Evolutionary conservation across 1,140 invertebrate species (phyloP), one percentile per base, ranked within the genome.

Genomic region (Ceratina australensis): DNA sequence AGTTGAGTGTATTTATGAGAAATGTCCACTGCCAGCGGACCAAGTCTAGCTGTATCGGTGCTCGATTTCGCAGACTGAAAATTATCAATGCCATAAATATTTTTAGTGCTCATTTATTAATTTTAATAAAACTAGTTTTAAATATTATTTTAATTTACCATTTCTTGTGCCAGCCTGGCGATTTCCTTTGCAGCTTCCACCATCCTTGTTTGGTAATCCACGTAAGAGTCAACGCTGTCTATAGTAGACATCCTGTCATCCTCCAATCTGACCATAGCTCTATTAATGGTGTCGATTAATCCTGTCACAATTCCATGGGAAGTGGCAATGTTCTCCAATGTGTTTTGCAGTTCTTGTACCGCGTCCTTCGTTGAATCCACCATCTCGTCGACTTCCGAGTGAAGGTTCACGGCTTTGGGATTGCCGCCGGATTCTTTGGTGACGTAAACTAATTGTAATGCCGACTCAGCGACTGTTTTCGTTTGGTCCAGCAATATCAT

Each of bases 161-260:
- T 99, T 90, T 99, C 98, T 78, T 98, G 98, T 22, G 98, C 95
- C 64, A 98, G 93, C 68, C 96, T 93, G 0, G 98, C 97, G 78
- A 99, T 99, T 89, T 99, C 98, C 92, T 99, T 99, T 1, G 97
- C 96, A 54, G 95, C 94, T 78, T 95, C 95, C 3, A 99, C 97
- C 98, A 99, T 99, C 72, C 98, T 94, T 0, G 98, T 99, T 90
- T 99, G 99, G 91, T 98, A 99, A 91, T 99, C 98, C 3, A 99
- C 98, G 89, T 98, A 99, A 60, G 94, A 95, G 71, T 96, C 95
- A 71, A 93, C 87, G 50, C 81, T 93, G 87, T 86, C 94, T 82
- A 90, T 86, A 0, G 87, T 90, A 7, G 91, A 92, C 66, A 91
- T 91, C 52, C 91, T 89, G 83, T 95, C 94, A 85, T 97, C 95